Percentiles rank a stretch among this genome's conserved stretches.
These are phyloP conservation scores for Stegostoma tigrinum DNA, from an alignment of 2,113 vertebrate species.

Conservation along the genomic window DNA sequence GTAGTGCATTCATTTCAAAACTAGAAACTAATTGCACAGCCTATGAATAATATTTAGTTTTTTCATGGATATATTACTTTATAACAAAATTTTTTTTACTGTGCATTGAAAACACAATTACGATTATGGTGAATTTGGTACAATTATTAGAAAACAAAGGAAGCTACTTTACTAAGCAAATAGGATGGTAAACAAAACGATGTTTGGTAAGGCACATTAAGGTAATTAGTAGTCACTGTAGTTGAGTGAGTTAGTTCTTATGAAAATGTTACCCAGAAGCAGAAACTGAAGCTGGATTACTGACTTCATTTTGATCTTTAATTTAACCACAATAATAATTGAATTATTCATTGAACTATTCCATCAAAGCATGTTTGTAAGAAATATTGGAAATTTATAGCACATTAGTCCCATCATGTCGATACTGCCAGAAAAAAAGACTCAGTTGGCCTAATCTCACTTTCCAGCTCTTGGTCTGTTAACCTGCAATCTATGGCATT, in stretches of 20 bases:
- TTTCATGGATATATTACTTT: not conserved
- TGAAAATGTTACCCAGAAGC: not conserved
- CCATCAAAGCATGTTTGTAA: no score
- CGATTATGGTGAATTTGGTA: not conserved
- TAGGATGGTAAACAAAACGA: not conserved
- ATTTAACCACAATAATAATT: not conserved
- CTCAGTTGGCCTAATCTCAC: not conserved
- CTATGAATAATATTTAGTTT: not conserved
- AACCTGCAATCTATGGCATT: not conserved
- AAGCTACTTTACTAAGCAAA: not conserved
- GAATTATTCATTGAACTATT: not conserved
- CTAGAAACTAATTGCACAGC: not conserved
- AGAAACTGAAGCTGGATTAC: not conserved
- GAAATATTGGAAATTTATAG: no score
- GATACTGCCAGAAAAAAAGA: not conserved
- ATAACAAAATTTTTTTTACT: not conserved
- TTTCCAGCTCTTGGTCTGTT: not conserved
- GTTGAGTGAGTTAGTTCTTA: not conserved
- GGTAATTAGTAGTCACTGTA: not conserved
- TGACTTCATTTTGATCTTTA: not conserved
- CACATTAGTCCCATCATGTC: not conserved
- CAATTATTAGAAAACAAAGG: not conserved
- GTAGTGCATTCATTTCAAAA: not conserved
- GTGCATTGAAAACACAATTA: not conserved
- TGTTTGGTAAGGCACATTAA: not conserved